A percentile compares a stretch with the other conserved stretches of the same genome.
phyloP scores from a whole-genome alignment of 2,888 invertebrate species.

The Stenolophus ochropezus region DNA sequence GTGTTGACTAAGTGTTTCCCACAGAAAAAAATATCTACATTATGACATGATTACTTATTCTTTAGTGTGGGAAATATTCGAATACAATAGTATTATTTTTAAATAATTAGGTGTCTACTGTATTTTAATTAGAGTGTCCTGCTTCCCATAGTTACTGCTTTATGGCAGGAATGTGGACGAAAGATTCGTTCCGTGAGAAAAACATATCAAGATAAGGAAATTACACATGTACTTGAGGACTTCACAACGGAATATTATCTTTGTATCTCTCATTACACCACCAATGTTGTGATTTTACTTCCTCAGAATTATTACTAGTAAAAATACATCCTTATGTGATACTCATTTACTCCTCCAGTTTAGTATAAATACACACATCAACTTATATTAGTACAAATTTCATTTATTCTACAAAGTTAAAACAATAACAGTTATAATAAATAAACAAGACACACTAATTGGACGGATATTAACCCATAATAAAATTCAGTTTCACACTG shows the following conservation, averaged over 20 bases:
- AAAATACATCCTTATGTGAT: conserved; percentile 11
- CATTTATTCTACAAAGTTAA: conserved; percentile 56
- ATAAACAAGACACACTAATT: conserved; percentile 55
- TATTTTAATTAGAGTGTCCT: conserved; percentile 72
- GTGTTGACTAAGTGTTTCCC: conserved; percentile 63
- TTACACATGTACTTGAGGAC: conserved; percentile 57
- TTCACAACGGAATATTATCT: conserved; percentile 49
- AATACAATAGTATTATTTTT: conserved; percentile 71
- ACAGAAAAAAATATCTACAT: conserved; percentile 63
- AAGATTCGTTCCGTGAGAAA: conserved; percentile 61
- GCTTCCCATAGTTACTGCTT: conserved; percentile 69
- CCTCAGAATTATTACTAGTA: conserved; percentile 18
- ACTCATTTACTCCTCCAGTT: conserved; percentile 40
- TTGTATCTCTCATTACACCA: conserved; percentile 27
- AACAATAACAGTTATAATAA: conserved; percentile 56
- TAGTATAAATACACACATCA: conserved; percentile 48
- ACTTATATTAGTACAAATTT: conserved; percentile 37
- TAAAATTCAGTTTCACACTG: conserved; percentile 51
- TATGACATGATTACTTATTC: conserved; percentile 63
- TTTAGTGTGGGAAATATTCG: conserved; percentile 70
- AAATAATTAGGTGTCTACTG: conserved; percentile 72
- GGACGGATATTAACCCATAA: conserved; percentile 48
- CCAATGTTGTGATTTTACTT: conserved; percentile 36
- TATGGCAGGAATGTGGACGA: conserved; percentile 54
- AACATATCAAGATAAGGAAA: conserved; percentile 60